Percentiles rank a stretch among this genome's conserved stretches.
These are phyloP conservation scores for Spinus olivaceus DNA, from an alignment of 2,797 vertebrate species.

Conservation along the genomic window DNA sequence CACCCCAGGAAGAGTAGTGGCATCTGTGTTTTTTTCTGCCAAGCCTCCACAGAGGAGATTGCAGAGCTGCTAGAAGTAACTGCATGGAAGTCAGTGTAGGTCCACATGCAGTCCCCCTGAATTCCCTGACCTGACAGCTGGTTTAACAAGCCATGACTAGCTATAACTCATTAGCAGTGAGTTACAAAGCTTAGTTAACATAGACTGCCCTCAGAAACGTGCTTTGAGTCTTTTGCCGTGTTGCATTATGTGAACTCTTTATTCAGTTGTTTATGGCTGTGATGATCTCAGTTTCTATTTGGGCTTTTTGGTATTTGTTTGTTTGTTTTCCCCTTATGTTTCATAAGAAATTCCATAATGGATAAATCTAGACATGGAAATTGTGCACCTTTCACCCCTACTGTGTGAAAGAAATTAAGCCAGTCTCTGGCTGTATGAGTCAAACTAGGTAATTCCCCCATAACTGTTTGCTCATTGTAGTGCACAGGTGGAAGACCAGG, in stretches of 20 bases:
- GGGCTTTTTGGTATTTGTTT: neutral
- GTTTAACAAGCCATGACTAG: neutral
- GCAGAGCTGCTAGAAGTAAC: neutral
- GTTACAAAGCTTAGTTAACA: neutral
- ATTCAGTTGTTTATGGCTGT: neutral
- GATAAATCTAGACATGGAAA: neutral
- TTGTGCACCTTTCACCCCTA: neutral
- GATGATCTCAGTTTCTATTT: neutral
- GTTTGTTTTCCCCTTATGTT: neutral
- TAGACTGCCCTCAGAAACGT: neutral
- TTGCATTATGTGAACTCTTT: neutral
- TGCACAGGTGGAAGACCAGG: neutral
- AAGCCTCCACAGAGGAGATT: neutral
- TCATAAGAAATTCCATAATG: neutral
- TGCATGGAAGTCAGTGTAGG: neutral
- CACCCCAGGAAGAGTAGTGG: fast-evolving
- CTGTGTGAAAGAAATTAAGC: neutral
- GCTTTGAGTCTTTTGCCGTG: neutral
- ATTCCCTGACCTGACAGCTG: neutral
- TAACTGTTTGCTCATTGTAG: neutral
- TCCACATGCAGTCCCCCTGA: neutral
- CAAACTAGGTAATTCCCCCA: neutral
- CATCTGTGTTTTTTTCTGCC: neutral
- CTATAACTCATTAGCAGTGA: neutral
- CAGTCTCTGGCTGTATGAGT: neutral